Conservation (phyloP, 2,797 vertebrate species). For the Cyclopterus lumpus region DNA sequence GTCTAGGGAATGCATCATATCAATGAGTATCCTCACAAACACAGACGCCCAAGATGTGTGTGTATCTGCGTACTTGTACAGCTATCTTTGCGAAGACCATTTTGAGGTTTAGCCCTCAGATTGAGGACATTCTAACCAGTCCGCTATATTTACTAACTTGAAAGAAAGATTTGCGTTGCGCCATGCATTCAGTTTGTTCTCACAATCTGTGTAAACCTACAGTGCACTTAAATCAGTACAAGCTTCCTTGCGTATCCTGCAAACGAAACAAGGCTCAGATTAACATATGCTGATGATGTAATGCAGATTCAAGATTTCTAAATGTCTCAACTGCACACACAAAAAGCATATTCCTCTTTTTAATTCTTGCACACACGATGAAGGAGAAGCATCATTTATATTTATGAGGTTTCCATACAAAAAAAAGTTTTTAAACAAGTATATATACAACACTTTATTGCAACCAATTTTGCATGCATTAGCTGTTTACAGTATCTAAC, state of each 20-base stretch:
- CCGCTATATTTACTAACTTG: neutral
- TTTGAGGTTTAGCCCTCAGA: no score
- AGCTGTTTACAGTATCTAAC: neutral
- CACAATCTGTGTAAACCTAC: neutral
- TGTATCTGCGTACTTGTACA: no score
- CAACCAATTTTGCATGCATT: no score
- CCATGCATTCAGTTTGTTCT: slow-evolving; percentile 9
- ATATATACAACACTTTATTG: neutral
- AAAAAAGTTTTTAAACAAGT: neutral
- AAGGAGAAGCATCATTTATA: neutral
- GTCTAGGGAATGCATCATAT: neutral
- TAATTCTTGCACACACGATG: no score
- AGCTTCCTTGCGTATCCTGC: neutral
- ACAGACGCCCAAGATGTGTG: neutral
- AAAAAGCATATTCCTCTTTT: neutral
- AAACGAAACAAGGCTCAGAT: neutral
- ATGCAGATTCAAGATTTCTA: neutral
- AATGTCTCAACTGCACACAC: neutral
- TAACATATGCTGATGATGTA: neutral
- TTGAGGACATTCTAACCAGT: no score
- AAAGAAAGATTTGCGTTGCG: neutral
- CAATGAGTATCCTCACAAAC: neutral
- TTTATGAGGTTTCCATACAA: neutral
- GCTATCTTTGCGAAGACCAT: no score
- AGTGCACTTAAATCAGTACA: slow-evolving; percentile 3